These are phyloP conservation scores for Hedya salicella DNA, from an alignment of 2,888 invertebrate genomes.

Conservation along the genomic window DNA sequence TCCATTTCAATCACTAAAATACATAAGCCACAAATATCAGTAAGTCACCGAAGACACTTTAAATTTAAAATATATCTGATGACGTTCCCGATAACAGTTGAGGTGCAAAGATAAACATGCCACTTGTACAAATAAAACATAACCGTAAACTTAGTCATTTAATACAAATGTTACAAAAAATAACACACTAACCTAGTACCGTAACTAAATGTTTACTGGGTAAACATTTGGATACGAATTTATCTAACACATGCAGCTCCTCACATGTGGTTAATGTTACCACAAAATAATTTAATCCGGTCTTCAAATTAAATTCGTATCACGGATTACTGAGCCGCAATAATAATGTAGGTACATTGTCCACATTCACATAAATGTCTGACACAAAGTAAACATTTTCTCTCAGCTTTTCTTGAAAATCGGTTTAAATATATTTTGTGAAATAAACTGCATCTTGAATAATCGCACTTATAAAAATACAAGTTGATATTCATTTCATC, in stretches of 20 bases:
- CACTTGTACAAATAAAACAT: conserved; percentile 31
- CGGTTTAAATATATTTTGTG: background rate
- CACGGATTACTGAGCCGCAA: background rate
- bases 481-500: conserved; percentile 11
- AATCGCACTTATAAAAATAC: conserved; percentile 4
- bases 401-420: no score
- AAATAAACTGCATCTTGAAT: background rate
- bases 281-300: conserved; percentile 12
- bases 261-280: conserved; percentile 13
- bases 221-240: conserved; percentile 30
- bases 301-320: conserved; percentile 9
- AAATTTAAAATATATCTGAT: background rate
- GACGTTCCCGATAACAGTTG: background rate
- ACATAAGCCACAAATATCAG: no score
- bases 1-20: no score
- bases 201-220: conserved; percentile 36
- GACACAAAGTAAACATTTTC: no score
- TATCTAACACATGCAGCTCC: conserved; percentile 27
- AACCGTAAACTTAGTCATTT: conserved; percentile 17
- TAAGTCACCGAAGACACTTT: no score
- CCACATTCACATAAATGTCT: background rate
- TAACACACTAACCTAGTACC: conserved; percentile 14
- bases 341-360: no score
- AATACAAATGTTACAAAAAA: conserved; percentile 40
- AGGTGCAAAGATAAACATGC: background rate